Base-by-base conservation (phyloP, 1,140 invertebrate species). In the Drosophila tani region DNA sequence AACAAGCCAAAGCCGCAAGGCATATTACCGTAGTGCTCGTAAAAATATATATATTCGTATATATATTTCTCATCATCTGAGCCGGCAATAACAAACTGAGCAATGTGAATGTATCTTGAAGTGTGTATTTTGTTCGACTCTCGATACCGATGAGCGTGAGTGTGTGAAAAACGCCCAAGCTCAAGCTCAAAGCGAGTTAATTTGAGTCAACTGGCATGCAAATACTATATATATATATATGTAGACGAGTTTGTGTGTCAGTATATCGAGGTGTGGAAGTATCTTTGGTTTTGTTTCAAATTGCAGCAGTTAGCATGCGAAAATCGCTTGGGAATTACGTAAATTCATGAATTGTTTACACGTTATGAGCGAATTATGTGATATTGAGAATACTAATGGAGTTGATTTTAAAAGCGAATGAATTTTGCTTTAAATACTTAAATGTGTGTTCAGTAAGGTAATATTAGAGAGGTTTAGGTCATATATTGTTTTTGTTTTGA, bases 161-260 rank as follows among this genome's bases (percentile, higher is more conserved):
- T 87, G 82, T 86, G 82, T 82, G 82, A 86, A 86, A 86, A 82
- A 86, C 82, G 66, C 82, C 82, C 62, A 82, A 85, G 82, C 82
- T 75, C 78, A 43, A 43, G 49, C 71, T 74, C 53, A 82, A 74
- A 51, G 43, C 76, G 70, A 81, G 74, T 77, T 60, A 63, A 76
- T 56, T 73, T 73, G 69, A 73, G 53, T 73, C 45, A 60, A 73
- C 55, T 59, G 68, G 69, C 70, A 73, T 60, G 69, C 67, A 27
- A 70, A 70, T 73, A 50, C 19, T 32, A 43, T 43, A 32, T 17
- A 12, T 19, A 19, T 11, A 29, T 38, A 21, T 19, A 21, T 55
- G n/a, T n/a, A 55, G 19, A 21, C 17, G 14, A 17, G 14, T 55
- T 55, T 55, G 21, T 75, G 14, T 51, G 51, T 32, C 29, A 65